A percentile compares a stretch with the other conserved stretches of the same genome.
phyloP scores from a whole-genome alignment of 2,113 vertebrate genomes.

The Eira barbara region DNA sequence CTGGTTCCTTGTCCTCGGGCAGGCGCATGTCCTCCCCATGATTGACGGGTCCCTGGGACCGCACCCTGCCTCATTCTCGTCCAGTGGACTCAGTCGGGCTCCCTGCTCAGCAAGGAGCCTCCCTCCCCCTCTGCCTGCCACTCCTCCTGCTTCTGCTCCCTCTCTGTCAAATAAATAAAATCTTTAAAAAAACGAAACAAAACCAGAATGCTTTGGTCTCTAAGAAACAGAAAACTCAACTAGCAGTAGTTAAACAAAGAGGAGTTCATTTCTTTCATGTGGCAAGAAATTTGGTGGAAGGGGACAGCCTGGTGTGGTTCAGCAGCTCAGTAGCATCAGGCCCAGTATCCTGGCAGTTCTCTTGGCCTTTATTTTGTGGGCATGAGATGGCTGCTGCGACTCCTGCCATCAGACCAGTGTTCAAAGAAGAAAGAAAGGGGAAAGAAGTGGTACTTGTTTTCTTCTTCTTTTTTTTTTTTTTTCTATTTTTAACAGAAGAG shows the following conservation, averaged over 20 bases:
- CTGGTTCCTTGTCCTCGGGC: neutral
- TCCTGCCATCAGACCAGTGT: neutral
- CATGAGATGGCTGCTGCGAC: neutral
- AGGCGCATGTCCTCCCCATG: neutral
- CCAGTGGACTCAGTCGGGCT: neutral
- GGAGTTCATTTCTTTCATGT: neutral
- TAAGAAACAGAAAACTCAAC: neutral
- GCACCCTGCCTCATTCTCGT: neutral
- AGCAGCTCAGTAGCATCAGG: neutral
- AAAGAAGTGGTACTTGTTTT: neutral
- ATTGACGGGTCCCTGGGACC: neutral
- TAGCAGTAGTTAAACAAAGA: neutral
- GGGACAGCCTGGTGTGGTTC: neutral
- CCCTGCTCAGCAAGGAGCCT: neutral
- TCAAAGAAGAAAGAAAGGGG: neutral
- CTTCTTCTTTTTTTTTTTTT: no score
- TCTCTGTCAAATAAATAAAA: no score
- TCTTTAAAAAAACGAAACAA: no score
- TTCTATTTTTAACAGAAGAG: neutral
- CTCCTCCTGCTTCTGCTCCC: no score
- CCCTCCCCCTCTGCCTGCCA: no score
- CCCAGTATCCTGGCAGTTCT: neutral
- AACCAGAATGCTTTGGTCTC: neutral
- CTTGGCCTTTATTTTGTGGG: neutral
- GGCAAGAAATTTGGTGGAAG: neutral